These are phyloP conservation scores for Sitta carolinensis DNA, from an alignment of 2,797 vertebrate species.

Conservation along the genomic window DNA sequence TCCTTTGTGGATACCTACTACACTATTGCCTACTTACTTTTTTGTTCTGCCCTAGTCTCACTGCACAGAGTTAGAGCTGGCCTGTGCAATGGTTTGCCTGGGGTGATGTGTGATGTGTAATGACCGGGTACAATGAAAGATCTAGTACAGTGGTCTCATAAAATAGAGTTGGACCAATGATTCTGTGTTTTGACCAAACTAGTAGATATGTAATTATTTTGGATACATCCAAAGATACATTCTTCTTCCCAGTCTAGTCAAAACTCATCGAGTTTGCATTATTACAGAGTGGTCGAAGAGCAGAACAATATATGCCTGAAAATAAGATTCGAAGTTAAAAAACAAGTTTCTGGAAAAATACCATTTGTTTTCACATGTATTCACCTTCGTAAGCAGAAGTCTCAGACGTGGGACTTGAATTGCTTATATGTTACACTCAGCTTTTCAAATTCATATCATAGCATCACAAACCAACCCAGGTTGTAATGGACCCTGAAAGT, in stretches of 20 bases:
- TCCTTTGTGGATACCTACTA: neutral
- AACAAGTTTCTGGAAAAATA: neutral
- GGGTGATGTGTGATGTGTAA: neutral
- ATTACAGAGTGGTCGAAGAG: neutral
- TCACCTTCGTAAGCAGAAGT: neutral
- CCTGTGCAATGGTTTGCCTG: neutral
- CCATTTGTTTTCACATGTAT: neutral
- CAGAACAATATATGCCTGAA: neutral
- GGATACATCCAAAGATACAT: neutral
- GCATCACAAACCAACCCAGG: neutral
- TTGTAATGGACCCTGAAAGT: neutral
- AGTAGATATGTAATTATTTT: neutral
- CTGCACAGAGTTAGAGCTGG: neutral
- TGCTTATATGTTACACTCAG: neutral
- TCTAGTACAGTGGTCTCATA: neutral
- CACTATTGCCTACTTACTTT: neutral
- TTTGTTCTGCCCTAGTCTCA: neutral
- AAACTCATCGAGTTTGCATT: neutral
- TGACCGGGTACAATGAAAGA: neutral
- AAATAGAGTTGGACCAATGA: neutral
- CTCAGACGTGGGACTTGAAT: neutral
- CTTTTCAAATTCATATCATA: neutral
- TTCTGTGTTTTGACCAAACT: neutral
- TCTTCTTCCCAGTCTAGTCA: neutral
- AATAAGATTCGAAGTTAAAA: neutral